Conservation (phyloP, 2,113 vertebrate genomes). For the Atractosteus spatula region DNA sequence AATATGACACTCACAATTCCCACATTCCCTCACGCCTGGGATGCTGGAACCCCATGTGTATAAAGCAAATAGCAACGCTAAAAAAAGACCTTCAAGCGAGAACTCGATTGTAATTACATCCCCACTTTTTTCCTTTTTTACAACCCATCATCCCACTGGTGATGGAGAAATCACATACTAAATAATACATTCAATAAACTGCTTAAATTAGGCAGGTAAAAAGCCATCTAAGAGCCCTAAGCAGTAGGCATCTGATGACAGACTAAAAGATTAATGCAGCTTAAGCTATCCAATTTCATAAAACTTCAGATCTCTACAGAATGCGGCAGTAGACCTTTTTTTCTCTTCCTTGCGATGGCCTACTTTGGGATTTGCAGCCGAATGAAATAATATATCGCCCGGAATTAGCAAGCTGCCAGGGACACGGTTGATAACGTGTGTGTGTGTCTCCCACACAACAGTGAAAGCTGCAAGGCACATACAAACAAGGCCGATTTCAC, state of each 20-base stretch:
- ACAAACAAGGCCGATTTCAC: background rate
- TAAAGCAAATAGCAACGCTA: background rate
- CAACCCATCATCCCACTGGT: background rate
- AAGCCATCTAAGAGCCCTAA: conserved; percentile 8
- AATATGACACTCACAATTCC: background rate
- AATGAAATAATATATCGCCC: conserved; percentile 30
- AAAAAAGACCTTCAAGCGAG: conserved; percentile 3
- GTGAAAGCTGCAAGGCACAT: background rate
- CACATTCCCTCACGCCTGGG: background rate
- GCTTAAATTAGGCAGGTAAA: conserved; percentile 8
- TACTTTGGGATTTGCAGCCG: conserved; percentile 37
- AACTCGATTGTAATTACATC: conserved; percentile 2
- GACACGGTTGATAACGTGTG: background rate
- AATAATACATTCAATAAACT: conserved; percentile 16
- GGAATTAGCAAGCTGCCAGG: conserved; percentile 33
- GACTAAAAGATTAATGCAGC: conserved; percentile 14
- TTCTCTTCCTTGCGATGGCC: conserved; percentile 23
- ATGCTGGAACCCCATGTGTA: background rate
- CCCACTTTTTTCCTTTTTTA: background rate
- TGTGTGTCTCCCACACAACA: background rate
- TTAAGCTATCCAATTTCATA: conserved; percentile 12
- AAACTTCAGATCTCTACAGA: conserved; percentile 9
- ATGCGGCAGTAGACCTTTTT: background rate
- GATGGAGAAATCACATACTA: background rate
- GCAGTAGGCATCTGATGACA: conserved; percentile 12